A percentile compares a stretch with the other conserved stretches of the same genome.
These are phyloP conservation scores for Nyctalus aviator DNA, from an alignment of 2,797 vertebrate genomes.

Conservation along the genomic window DNA sequence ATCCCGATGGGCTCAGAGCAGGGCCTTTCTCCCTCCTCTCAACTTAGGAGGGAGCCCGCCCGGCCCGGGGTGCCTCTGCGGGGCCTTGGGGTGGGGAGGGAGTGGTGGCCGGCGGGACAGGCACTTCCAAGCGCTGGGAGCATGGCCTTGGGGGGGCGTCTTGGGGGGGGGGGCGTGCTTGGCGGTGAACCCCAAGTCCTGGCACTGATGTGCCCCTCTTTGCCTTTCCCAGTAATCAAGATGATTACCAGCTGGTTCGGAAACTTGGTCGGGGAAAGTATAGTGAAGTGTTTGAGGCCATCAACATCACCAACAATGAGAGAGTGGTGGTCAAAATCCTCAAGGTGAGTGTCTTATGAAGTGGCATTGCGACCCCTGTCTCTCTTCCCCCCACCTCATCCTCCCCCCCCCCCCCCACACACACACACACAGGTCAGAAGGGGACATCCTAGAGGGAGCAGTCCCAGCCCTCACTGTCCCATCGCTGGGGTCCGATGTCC, in stretches of 20 bases:
- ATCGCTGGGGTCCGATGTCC: not conserved
- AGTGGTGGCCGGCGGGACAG: not conserved
- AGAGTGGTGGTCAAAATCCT: conserved; percentile 99
- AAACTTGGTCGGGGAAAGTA: conserved; percentile 98
- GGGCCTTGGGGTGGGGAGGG: conserved; percentile 47
- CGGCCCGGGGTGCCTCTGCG: not conserved
- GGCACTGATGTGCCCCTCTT: conserved; percentile 65
- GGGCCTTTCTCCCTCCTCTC: not conserved
- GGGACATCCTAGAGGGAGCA: not conserved
- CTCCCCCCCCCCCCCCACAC: no score
- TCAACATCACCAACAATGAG: conserved; percentile 99
- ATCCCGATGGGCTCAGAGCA: not conserved
- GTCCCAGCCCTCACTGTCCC: not conserved
- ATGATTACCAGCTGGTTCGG: conserved; percentile 98
- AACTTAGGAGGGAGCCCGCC: not conserved
- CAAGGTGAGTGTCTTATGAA: conserved; percentile 91
- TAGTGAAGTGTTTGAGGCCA: conserved; percentile 99
- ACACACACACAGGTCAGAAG: not conserved
- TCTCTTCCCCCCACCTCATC: no score
- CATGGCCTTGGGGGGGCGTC: not conserved
- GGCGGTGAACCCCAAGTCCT: conserved; percentile 18
- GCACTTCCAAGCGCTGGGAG: conserved; percentile 1
- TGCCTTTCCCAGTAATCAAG: conserved; percentile 93
- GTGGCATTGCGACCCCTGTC: not conserved
- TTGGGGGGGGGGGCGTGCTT: not conserved